Evolutionary conservation across 2,113 vertebrate species (phyloP), one percentile per base, ranked within the genome.

Genomic region (Octodon degus): DNA sequence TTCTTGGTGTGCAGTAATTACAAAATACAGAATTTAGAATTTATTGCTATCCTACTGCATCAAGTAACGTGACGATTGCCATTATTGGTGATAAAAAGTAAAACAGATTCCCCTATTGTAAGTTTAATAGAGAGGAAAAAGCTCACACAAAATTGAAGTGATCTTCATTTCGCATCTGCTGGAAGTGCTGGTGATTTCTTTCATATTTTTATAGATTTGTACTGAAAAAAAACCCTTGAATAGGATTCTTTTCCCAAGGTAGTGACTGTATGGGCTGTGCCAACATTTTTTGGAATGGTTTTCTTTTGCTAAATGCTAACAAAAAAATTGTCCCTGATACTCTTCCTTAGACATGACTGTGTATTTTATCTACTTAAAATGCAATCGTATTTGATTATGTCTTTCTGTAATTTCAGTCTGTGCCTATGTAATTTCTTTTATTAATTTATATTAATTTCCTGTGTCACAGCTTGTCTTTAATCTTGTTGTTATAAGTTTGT

Each of bases 41-140:
- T 47, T 70, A 63, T 62, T 40, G 76, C 47, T 81, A 79, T 63
- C 55, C 3, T 24, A 60, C 76, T 82, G 76, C 62, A 5, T 91
- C 25, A 82, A 89, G 70, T 40, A 89, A 89, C 40, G 74, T 50
- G 68, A 89, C 7, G 6, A 37, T 50, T 55, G 12, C 67, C 43
- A 79, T 47, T 89, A 60, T 43, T 60, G 89, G 7, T 70, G 32
- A 85, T 74, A 72, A 90, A 50, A 91, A 67, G 76, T 40, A 72
- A 92, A 91, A 20, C 32, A 89, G 24, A 20, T 76, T 89, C 24
- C 76, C 37, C 27, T 55, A 67, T 34, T 19, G n/a, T 0, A 22
- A 65, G 1, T 82, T 86, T 96, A 72, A 86, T 65, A 83, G 62
- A n/a, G 50, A 40, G 27, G 82, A 17, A 85, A 86, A 90, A 91